Conservation (phyloP, 2,888 invertebrate genomes). For the Leptinotarsa haldemani region DNA sequence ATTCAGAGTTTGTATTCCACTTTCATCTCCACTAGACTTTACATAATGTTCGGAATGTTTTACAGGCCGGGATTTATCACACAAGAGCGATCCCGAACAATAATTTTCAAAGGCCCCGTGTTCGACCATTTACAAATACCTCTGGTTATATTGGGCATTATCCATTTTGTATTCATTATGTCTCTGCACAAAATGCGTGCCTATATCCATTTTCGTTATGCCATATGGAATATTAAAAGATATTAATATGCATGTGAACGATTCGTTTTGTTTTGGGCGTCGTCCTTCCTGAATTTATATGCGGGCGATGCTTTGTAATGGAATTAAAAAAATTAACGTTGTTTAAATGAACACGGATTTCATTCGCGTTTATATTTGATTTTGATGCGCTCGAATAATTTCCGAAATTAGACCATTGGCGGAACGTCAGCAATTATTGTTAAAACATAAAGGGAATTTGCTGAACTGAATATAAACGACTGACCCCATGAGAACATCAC, state of each 20-base stretch:
- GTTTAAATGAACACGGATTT: constrained; percentile 25
- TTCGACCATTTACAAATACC: constrained; percentile 36
- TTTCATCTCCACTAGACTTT: constrained; percentile 29
- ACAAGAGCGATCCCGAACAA: constrained; percentile 36
- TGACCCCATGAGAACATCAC: too few species aligned
- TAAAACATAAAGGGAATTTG: not conserved
- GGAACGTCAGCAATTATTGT: not conserved
- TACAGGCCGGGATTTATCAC: constrained; percentile 35
- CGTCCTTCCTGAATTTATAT: constrained; percentile 27
- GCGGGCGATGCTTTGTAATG: constrained; percentile 18
- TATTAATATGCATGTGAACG: constrained; percentile 30
- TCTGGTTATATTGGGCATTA: constrained; percentile 38
- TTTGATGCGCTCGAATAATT: constrained; percentile 10
- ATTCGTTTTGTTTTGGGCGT: constrained; percentile 21
- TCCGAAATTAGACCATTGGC: constrained; percentile 5
- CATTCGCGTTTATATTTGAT: constrained; percentile 17
- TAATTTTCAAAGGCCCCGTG: constrained; percentile 36
- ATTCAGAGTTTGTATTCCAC: constrained; percentile 18
- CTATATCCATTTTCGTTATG: constrained; percentile 28
- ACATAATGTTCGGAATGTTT: constrained; percentile 37
- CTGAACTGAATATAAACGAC: too few species aligned
- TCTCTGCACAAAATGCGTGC: constrained; percentile 31
- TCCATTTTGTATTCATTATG: constrained; percentile 39
- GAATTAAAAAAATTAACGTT: constrained; percentile 28
- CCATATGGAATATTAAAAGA: constrained; percentile 34